Base-by-base conservation (phyloP, 2,888 invertebrate species). In the Hemicrepidius hirtus region DNA sequence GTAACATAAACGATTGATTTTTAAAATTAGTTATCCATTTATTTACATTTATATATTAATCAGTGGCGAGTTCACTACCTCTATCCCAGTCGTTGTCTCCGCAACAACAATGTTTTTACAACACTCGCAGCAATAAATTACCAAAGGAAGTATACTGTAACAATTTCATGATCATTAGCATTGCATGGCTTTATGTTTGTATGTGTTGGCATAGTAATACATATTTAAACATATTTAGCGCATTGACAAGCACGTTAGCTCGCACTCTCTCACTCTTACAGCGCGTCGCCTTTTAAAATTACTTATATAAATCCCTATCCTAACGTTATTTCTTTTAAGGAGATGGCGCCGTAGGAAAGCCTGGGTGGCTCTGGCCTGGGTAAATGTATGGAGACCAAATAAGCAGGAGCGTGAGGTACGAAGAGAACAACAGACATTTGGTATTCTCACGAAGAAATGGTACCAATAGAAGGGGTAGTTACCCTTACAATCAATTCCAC, bases 91-190 rank as follows among this genome's bases (percentile, higher is more conserved):
- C 78, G 74, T 78, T 75, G 74, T 77, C 76, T 35, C 73, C 78
- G 71, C 75, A 76, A 72, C 78, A 80, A 66, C 77, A 79, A 74
- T 79, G 76, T 71, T 78, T 76, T 68, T 78, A 78, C 73, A 78
- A 76, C 76, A 80, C 75, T 63, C 74, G 76, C 67, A 77, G 80
- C 76, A 87, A 87, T 82, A 87, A 87, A 80, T 82, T 87, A 75
- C 84, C 86, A 76, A 86, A 86, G 87, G 87, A 82, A 85, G 85
- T 84, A 77, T 46, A 41, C 32, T 55, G 13, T n/a, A 32, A 13
- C 12, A n/a, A 21, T 20, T 57, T 57, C 57, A 40, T 53, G 53
- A 53, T 21, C 53, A 53, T 57, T n/a, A 40, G 16, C 55, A 55
- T 40, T 57, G 57, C 57, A 57, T 57, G 57, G 57, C 37, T 57